Evolutionary conservation across 64 coral and sea anemone species (phyloP).

Genomic region (Montipora efflorescens): DNA sequence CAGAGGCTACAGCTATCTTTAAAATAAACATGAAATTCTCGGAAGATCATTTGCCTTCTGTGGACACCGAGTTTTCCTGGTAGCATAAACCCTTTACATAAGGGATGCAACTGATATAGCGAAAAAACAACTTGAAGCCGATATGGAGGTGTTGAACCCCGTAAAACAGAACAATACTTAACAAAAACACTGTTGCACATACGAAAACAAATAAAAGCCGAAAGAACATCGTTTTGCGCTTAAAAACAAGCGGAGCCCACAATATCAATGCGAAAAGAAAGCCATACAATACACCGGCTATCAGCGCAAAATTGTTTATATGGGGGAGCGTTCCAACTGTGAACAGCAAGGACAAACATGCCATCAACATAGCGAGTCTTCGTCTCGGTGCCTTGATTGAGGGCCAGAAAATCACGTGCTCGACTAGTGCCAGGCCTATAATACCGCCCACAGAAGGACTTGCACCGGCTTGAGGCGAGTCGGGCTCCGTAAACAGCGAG

Average conservation of each 20-base stretch:
- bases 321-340: constrained; percentile 43
- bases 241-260: not conserved
- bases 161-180: constrained; percentile 57
- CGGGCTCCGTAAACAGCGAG: constrained; percentile 31
- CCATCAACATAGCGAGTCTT: not conserved
- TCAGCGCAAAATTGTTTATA: constrained; percentile 36
- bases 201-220: constrained; percentile 12
- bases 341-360: not conserved
- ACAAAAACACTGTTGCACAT: constrained; percentile 24
- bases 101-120: constrained; percentile 24
- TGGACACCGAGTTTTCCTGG: not conserved
- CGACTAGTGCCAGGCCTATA: not conserved
- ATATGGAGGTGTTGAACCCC: constrained; percentile 5
- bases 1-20: too few relatives aligned
- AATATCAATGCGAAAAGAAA: constrained; percentile 27
- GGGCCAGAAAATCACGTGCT: constrained; percentile 11
- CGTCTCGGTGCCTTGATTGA: not conserved
- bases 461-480: constrained; percentile 35
- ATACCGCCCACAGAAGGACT: constrained; percentile 45
- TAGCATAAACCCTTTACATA: constrained; percentile 45
- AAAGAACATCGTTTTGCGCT: not conserved
- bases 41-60: too few relatives aligned
- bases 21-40: too few relatives aligned
- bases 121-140: not conserved
- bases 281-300: constrained; percentile 39